These are phyloP conservation scores for Chamaea fasciata DNA, from an alignment of 2,113 vertebrate genomes.

Conservation along the genomic window DNA sequence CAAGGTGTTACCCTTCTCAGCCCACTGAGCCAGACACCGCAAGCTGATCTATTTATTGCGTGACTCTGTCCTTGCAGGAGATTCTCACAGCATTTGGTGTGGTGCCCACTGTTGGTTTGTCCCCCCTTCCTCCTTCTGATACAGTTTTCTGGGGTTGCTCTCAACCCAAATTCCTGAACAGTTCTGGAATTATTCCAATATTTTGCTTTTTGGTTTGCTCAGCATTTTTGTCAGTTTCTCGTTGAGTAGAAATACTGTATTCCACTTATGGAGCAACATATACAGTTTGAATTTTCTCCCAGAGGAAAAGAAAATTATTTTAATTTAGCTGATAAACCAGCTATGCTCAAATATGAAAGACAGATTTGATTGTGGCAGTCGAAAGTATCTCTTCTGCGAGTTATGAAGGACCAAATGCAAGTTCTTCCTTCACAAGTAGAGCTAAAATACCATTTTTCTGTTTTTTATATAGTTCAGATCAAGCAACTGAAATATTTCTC, in stretches of 20 bases:
- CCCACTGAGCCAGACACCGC: not conserved
- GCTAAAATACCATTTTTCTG: not conserved
- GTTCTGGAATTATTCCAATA: not conserved
- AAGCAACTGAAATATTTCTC: not conserved
- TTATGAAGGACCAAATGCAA: not conserved
- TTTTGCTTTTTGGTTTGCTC: not conserved
- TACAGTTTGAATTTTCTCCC: not conserved
- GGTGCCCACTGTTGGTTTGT: not conserved
- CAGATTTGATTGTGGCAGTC: not conserved
- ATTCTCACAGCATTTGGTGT: not conserved
- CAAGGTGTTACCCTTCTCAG: not conserved
- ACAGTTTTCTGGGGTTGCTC: not conserved
- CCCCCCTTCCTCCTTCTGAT: fast-evolving
- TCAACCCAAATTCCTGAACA: not conserved
- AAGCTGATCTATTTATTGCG: not conserved
- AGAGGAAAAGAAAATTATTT: not conserved
- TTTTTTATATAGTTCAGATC: not conserved
- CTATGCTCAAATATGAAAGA: not conserved
- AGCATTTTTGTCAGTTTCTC: not conserved
- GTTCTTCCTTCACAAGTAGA: not conserved
- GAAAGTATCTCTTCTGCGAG: not conserved
- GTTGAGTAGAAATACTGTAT: not conserved
- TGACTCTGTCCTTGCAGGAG: not conserved
- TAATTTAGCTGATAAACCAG: not conserved
- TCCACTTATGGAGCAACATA: not conserved